Percentiles rank a stretch among this genome's conserved stretches.
Evolutionary conservation across 1,140 invertebrate genomes (phyloP).

Genomic region (Mizuhopecten yessoensis): DNA sequence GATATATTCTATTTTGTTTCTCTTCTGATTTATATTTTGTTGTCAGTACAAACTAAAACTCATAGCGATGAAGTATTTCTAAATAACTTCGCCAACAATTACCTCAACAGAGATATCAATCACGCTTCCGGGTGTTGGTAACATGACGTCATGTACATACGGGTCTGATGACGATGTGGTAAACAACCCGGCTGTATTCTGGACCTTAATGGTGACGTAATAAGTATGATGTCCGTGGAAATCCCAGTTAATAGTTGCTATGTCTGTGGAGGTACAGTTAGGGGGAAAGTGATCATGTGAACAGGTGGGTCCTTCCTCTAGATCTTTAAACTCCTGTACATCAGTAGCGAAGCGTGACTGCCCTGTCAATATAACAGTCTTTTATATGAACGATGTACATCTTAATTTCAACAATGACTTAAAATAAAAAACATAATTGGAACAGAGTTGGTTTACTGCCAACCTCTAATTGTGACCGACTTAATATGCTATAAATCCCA

Average conservation of each 20-base stretch:
- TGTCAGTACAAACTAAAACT: too few relatives aligned
- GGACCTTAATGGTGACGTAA: conserved; percentile 60
- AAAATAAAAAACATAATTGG: too few relatives aligned
- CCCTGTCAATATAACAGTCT: background rate
- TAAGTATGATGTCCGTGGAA: conserved; percentile 61
- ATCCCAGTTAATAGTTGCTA: conserved; percentile 50
- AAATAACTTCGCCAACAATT: too few relatives aligned
- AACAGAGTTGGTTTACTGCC: too few relatives aligned
- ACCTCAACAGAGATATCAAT: conserved; percentile 58
- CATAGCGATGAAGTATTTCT: too few relatives aligned
- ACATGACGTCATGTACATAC: conserved; percentile 56
- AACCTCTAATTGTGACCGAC: too few relatives aligned
- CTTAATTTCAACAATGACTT: too few relatives aligned
- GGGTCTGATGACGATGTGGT: conserved; percentile 47
- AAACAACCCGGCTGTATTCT: conserved; percentile 59
- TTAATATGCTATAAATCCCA: too few relatives aligned
- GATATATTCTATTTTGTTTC: too few relatives aligned
- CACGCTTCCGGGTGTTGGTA: conserved; percentile 61
- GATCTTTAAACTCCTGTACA: background rate
- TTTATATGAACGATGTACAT: too few relatives aligned
- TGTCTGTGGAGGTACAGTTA: conserved; percentile 56
- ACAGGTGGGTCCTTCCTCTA: background rate
- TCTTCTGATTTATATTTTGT: too few relatives aligned
- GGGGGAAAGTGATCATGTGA: conserved; percentile 33
- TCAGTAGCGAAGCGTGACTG: background rate